phyloP scores from a whole-genome alignment of 2,113 vertebrate genomes.

The Numenius arquata region DNA sequence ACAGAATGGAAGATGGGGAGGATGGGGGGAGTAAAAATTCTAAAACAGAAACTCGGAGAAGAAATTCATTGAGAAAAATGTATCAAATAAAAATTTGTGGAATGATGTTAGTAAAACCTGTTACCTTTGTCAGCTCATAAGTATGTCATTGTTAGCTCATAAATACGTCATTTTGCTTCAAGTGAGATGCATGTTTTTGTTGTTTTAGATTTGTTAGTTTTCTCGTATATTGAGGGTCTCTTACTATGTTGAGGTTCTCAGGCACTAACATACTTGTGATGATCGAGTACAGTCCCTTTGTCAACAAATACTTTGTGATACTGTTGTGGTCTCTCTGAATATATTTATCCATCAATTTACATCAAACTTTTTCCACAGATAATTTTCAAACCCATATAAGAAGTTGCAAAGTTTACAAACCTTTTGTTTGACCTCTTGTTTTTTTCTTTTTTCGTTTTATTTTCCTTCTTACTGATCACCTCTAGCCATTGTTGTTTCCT shows the following conservation, averaged over 20 bases:
- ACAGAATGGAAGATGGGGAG: rapidly evolving
- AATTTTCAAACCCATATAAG: not conserved
- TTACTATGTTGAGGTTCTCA: not conserved
- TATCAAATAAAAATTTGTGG: not conserved
- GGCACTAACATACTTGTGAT: not conserved
- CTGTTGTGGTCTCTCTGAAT: not conserved
- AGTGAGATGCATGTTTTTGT: not conserved
- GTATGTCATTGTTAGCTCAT: not conserved
- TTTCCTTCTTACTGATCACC: not conserved
- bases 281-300: not conserved
- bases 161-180: not conserved
- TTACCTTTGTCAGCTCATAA: not conserved
- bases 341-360: not conserved
- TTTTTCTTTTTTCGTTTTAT: not conserved
- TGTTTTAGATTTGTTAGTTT: not conserved
- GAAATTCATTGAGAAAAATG: not conserved
- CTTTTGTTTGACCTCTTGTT: not conserved
- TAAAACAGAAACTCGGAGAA: not conserved
- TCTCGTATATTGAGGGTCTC: not conserved
- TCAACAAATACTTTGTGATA: not conserved
- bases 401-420: not conserved
- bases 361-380: not conserved
- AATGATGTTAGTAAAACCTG: not conserved
- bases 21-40: rapidly evolving
- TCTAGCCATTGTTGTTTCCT: not conserved